These are phyloP conservation scores for Pyrrhia umbra DNA, from an alignment of 2,888 invertebrate species.

Conservation along the genomic window DNA sequence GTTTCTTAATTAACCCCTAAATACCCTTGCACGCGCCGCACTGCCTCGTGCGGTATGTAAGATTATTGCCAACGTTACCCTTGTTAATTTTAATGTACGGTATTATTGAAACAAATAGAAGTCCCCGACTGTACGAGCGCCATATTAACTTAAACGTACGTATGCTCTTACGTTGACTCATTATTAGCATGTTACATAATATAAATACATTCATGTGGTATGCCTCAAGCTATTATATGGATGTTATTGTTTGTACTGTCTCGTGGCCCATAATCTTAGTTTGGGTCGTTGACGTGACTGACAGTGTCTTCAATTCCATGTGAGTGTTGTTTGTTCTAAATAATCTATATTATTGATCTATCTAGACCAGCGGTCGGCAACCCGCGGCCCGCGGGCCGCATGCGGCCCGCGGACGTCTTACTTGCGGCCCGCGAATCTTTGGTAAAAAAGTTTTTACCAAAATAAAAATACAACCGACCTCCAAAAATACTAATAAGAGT, in stretches of 20 bases:
- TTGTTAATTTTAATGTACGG: conserved; percentile 86
- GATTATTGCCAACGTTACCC: conserved; percentile 86
- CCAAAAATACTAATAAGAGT: too few relatives aligned
- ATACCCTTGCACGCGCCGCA: conserved; percentile 82
- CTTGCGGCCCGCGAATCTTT: too few relatives aligned
- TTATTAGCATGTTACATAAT: conserved; percentile 63
- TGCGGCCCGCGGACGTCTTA: too few relatives aligned
- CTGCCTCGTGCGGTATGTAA: conserved; percentile 78
- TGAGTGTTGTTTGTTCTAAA: conserved; percentile 44
- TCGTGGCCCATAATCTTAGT: conserved; percentile 52
- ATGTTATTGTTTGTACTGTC: conserved; percentile 55
- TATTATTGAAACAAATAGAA: conserved; percentile 86
- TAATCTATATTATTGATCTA: conserved; percentile 39
- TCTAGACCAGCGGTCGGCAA: too few relatives aligned
- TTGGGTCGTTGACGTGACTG: conserved; percentile 52
- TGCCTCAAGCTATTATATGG: conserved; percentile 26
- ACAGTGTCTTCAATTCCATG: conserved; percentile 24
- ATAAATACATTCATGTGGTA: conserved; percentile 20
- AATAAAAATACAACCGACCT: too few relatives aligned
- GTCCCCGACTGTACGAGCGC: conserved; percentile 69
- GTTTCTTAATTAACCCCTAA: conserved; percentile 90
- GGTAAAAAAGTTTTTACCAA: too few relatives aligned
- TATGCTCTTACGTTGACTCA: conserved; percentile 61
- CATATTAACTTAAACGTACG: conserved; percentile 73
- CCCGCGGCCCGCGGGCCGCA: too few relatives aligned